A percentile compares a stretch with the other conserved stretches of the same genome.
These are phyloP conservation scores for Drosophila dives DNA, from an alignment of 2,888 invertebrate genomes.

Conservation along the genomic window DNA sequence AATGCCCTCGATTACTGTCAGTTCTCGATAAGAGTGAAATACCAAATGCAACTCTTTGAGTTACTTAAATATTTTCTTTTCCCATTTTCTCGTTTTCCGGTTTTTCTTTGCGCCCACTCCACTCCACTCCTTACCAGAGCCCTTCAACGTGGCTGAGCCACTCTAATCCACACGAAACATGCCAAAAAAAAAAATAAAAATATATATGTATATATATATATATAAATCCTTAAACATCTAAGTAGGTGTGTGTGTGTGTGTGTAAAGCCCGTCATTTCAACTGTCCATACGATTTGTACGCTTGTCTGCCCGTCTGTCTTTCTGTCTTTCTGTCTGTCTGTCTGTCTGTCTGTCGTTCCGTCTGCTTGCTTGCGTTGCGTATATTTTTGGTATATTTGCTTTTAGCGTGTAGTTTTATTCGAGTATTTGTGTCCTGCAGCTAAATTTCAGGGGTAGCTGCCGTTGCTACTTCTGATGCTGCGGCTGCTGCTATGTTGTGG, in stretches of 20 bases:
- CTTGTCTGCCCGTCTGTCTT: constrained; percentile 55
- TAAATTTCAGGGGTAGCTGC: constrained; percentile 56
- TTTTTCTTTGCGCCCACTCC: constrained; percentile 11
- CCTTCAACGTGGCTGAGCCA: constrained; percentile 50
- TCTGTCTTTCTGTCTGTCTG: constrained; percentile 33
- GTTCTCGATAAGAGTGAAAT: constrained; percentile 51
- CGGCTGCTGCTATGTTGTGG: constrained; percentile 11
- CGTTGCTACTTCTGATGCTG: constrained; percentile 9
- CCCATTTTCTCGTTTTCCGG: constrained; percentile 7
- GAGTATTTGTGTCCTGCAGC: constrained; percentile 61
- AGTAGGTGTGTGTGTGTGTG: neutral
- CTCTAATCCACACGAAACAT: constrained; percentile 64
- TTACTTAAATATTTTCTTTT: constrained; percentile 38
- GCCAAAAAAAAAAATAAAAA: constrained; percentile 48
- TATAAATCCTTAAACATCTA: constrained; percentile 24
- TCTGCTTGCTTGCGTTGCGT: constrained; percentile 19
- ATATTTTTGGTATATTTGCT: constrained; percentile 60
- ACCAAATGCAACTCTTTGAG: constrained; percentile 62
- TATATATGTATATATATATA: neutral
- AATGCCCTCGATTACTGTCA: constrained; percentile 67
- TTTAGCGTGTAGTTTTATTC: constrained; percentile 70
- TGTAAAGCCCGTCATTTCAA: constrained; percentile 66
- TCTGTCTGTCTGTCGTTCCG: constrained; percentile 45
- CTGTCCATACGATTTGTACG: constrained; percentile 76
- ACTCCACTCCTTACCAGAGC: neutral